phyloP scores from a whole-genome alignment of 2,797 vertebrate species.

The Enteromius trimaculatus region DNA sequence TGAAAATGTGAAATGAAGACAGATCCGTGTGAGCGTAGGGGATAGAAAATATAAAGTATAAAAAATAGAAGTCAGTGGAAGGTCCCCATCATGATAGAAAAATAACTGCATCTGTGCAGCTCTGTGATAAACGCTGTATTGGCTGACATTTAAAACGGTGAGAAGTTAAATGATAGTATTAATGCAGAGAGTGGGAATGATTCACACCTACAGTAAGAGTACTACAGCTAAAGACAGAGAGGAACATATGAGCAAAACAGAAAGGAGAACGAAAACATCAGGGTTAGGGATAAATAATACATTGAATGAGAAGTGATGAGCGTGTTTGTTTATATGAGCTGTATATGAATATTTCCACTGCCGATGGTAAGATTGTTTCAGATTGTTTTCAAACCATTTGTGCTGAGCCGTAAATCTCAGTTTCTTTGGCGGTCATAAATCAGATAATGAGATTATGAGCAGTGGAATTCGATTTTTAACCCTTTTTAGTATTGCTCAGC shows the following conservation, averaged over 20 bases:
- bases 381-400: constrained; percentile 13
- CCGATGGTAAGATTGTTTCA: not conserved
- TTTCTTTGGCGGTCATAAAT: constrained; percentile 24
- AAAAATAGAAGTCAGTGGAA: not conserved
- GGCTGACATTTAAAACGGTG: constrained; percentile 16
- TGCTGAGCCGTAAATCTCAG: constrained; percentile 7
- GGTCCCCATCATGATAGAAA: not conserved
- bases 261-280: constrained; percentile 3
- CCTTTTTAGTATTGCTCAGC: constrained; percentile 29
- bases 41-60: not conserved
- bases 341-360: not conserved
- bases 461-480: constrained; percentile 35
- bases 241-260: not conserved
- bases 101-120: not conserved
- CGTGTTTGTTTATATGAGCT: constrained; percentile 1
- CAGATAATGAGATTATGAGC: constrained; percentile 42
- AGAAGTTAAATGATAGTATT: not conserved
- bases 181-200: constrained; percentile 1
- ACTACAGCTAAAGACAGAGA: not conserved
- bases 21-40: not conserved
- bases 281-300: constrained; percentile 13
- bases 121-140: constrained; percentile 9
- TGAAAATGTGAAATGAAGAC: not conserved
- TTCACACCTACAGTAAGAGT: constrained; percentile 8
- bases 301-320: constrained; percentile 1